A percentile compares a stretch with the other conserved stretches of the same genome.
These are phyloP conservation scores for Conopomorpha cramerella DNA, from an alignment of 1,140 invertebrate species.

Conservation along the genomic window DNA sequence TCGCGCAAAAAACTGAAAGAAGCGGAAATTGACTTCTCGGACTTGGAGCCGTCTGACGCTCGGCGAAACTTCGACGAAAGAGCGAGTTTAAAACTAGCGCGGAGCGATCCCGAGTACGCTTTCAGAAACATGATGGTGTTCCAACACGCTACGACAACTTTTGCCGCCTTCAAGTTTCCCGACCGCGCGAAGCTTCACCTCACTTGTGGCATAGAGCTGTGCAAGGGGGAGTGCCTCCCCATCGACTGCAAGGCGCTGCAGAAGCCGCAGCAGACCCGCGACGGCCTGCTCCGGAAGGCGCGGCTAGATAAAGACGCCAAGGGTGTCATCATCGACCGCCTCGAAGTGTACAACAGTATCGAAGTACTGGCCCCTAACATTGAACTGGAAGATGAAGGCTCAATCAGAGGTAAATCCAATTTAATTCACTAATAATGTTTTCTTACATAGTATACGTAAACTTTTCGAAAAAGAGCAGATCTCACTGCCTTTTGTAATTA, in stretches of 20 bases:
- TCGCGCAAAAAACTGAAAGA: conserved; percentile 36
- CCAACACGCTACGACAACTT: conserved; percentile 66
- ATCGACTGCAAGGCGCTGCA: conserved; percentile 55
- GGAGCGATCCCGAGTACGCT: conserved; percentile 30
- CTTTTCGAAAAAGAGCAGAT: no score
- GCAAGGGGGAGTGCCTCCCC: conserved; percentile 67
- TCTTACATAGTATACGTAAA: no score
- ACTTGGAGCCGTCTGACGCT: conserved; percentile 23
- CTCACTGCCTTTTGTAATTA: no score
- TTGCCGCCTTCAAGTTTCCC: conserved; percentile 81
- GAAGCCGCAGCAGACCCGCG: conserved; percentile 44
- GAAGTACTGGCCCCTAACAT: conserved; percentile 78
- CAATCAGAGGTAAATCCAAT: conserved; percentile 50
- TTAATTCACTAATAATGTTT: no score
- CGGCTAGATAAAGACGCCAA: conserved; percentile 55
- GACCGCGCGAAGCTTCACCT: conserved; percentile 75
- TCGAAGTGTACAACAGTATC: conserved; percentile 78
- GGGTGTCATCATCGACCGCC: conserved; percentile 66
- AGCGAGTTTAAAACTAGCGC: conserved; percentile 19
- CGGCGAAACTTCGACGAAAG: conserved; percentile 23
- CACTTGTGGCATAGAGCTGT: conserved; percentile 68
- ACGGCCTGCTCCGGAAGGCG: conserved; percentile 45
- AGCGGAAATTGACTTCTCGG: conserved; percentile 33
- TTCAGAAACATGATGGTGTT: conserved; percentile 61
- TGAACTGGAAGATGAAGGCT: conserved; percentile 65